Base-by-base conservation (phyloP, 2,888 invertebrate genomes). In the Uloborus plumipes region DNA sequence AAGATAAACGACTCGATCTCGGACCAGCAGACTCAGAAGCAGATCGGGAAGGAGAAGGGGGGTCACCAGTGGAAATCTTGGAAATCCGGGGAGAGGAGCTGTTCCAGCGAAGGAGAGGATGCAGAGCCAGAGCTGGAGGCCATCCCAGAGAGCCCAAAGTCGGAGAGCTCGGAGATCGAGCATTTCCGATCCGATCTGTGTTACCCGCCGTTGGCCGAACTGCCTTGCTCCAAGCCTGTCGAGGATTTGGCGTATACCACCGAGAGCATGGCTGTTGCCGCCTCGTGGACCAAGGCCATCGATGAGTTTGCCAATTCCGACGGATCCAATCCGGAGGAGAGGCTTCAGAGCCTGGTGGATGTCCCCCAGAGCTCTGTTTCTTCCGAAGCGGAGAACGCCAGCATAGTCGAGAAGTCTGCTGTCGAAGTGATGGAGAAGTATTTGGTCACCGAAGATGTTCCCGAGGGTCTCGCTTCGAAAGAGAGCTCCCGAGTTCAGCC, bases 71-170 rank as follows among this genome's bases (percentile, higher is more conserved):
- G 86, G 86, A 86, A 84, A 67, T 75, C 76, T 39, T 83, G 85
- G 55, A 86, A 86, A 66, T 61, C 84, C 11, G 72, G 83, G 26
- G 86, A 86, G 58, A 71, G 79, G 11, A 84, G 82, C 58, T 80
- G 84, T 49, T 85, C 85, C 7, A 84, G 79, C 72, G 86, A 86
- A 61, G 86, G 78, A 0, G 95, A 96, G 89, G 95, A 95, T 86
- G 94, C 94, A 2, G 96, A 96, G 89, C 95, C 95, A 73, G 96
- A 96, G 89, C 90, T 96, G 86, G 95, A 95, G 81, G 95, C 94
- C 77, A 96, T 96, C 88, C 95, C 95, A 16, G 96, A 96, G 90
- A 95, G 95, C 88, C 88, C 89, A 15, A 94, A 95, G 89, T 93
- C 94, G 13, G 88, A 95, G 94, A 18, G 95, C 26, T 84, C 74